Evolutionary conservation across 1,140 invertebrate genomes (phyloP).

Genomic region (Caerostris darwini): DNA sequence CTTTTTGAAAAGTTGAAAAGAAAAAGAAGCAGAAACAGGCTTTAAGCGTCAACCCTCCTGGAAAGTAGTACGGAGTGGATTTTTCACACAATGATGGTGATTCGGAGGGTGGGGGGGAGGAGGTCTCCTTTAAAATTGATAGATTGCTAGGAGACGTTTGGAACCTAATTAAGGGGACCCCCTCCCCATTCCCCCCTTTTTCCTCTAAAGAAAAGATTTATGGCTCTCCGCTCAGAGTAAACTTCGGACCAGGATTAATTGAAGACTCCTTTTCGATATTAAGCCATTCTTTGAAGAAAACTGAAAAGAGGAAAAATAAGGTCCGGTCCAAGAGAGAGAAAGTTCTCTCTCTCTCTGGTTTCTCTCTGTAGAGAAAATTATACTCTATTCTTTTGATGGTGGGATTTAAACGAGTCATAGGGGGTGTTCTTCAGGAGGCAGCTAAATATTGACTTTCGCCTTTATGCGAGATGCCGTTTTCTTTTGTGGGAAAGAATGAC

Average conservation of each 20-base stretch:
- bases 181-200: too few species aligned
- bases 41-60: background rate
- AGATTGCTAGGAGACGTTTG: background rate
- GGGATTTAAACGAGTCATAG: background rate
- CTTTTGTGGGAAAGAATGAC: too few species aligned
- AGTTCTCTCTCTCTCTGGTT: background rate
- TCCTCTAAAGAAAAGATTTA: constrained; percentile 21
- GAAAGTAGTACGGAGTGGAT: background rate
- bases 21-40: too few species aligned
- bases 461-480: too few species aligned
- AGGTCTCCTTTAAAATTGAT: constrained; percentile 34
- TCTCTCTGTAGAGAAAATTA: background rate
- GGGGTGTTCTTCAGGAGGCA: background rate
- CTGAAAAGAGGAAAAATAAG: background rate
- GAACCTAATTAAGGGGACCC: constrained; percentile 28
- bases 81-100: background rate
- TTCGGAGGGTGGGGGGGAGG: background rate
- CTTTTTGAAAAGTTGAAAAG: background rate
- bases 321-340: background rate
- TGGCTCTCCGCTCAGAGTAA: background rate
- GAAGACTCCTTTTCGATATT: constrained; percentile 31
- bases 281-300: constrained; percentile 30
- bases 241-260: constrained; percentile 24
- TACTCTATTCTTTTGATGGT: background rate
- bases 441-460: too few species aligned